Conservation (phyloP, 2,113 vertebrate genomes). For the Microtus montanus region DNA sequence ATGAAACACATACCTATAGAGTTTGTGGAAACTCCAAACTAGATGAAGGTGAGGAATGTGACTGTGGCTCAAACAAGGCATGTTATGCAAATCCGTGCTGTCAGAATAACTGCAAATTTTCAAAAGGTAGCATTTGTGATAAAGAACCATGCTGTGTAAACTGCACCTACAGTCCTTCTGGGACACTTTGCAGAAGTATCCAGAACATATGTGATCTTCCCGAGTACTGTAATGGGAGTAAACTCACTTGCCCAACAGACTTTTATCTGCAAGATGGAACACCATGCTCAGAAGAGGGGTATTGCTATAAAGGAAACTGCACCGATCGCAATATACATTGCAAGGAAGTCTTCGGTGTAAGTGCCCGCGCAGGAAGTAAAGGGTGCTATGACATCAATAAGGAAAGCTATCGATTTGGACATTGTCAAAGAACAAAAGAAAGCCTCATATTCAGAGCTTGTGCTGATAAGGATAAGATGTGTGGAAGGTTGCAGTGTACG, state of each 20-base stretch:
- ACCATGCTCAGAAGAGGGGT: conserved; percentile 82
- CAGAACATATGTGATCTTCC: conserved; percentile 89
- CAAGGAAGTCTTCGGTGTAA: conserved; percentile 87
- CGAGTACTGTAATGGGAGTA: conserved; percentile 88
- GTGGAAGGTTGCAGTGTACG: conserved; percentile 81
- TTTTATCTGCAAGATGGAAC: conserved; percentile 89
- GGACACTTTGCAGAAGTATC: conserved; percentile 84
- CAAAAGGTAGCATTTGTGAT: conserved; percentile 41
- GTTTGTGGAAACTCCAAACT: conserved; percentile 72
- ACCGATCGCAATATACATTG: conserved; percentile 86
- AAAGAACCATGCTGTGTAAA: conserved; percentile 72
- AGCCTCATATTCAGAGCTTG: rapidly evolving
- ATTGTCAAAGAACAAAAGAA: conserved; percentile 8
- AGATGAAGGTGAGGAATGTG: conserved; percentile 69
- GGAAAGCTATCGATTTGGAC: conserved; percentile 69
- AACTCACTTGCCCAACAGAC: conserved; percentile 83
- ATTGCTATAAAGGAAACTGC: conserved; percentile 90
- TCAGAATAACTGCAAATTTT: rapidly evolving
- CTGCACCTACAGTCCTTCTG: conserved; percentile 79
- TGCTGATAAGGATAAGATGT: rapidly evolving
- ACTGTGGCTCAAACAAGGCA: conserved; percentile 77
- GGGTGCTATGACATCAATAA: conserved; percentile 79
- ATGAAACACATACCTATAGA: no score
- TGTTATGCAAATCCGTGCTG: conserved; percentile 78
- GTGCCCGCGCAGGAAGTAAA: not conserved